Evolutionary conservation across 2,113 vertebrate species (phyloP), one percentile per base, ranked within the genome.

Genomic region (Nibea albiflora): DNA sequence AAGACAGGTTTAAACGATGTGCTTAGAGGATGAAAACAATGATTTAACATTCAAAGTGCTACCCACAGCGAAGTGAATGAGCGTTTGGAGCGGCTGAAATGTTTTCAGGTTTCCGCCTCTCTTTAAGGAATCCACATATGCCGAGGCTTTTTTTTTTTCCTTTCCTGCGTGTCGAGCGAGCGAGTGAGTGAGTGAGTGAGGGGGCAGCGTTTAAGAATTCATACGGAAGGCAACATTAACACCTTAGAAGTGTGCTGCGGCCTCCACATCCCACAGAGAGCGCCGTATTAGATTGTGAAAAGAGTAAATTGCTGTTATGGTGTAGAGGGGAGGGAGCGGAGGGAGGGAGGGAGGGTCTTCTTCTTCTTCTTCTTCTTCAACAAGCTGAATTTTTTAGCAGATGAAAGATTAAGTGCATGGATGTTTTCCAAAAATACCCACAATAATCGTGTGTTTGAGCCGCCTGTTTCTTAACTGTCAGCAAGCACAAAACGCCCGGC

Each of bases 321-420:
- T 39, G 57, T n/a, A 17, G 20, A 3, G 54, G 4, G 1, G 46
- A 9, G 6, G 8, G 16, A 2, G 49, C 17, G n/a, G 4, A 7
- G 4, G 24, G 17, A 9, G 31, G 26, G 31, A 26, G 24, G 24
- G 24, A 26, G 53, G 62, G 63, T 79, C 87, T 90, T 90, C 77
- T 35, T 8, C 35, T 8, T 35, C 7, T 35, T 79, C 87, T 89
- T 89, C 77, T 54, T 80, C 86, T 90, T 90, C 77, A 91, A 90
- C 71, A 89, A 87, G 83, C 88, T 62, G 73, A 86, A 87, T 87
- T 88, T 92, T 92, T 88, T 73, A 84, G 83, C 76, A 93, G 93
- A 94, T 94, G 91, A 93, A 93, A 94, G 93, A 95, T 94, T 91
- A 94, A 90, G 80, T 83, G 73, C 84, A 87, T 93, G 93, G 92